Evolutionary conservation across 2,113 vertebrate genomes (phyloP).

Genomic region (Merops nubicus): DNA sequence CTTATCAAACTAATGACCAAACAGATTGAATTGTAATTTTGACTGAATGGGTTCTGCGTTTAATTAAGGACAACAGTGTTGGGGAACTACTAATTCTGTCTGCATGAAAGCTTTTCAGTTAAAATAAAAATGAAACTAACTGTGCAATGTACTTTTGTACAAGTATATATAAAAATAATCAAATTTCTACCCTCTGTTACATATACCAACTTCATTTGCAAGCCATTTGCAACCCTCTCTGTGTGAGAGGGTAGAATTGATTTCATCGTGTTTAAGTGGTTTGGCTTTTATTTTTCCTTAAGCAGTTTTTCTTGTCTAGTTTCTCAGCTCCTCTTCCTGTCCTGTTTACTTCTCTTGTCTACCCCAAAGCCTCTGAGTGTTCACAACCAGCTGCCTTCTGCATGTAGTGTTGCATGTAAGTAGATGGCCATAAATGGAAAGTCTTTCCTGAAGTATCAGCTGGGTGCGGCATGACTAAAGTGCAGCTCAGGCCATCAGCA

Average conservation of each 20-base stretch:
- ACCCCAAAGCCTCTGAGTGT: slow-evolving; percentile 85
- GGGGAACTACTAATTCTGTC: not conserved
- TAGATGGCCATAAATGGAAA: slow-evolving; percentile 87
- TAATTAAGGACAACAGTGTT: not conserved
- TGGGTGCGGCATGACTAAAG: slow-evolving; percentile 86
- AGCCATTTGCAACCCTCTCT: not conserved
- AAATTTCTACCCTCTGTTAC: not conserved
- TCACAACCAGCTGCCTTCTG: slow-evolving; percentile 84
- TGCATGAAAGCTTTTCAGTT: not conserved
- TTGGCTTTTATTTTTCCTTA: slow-evolving; percentile 27
- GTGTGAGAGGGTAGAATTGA: not conserved
- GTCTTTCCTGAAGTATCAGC: slow-evolving; percentile 81
- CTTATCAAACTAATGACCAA: not conserved
- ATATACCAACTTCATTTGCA: not conserved
- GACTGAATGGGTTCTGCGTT: not conserved
- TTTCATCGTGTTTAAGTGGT: not conserved
- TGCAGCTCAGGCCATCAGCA: slow-evolving; percentile 76
- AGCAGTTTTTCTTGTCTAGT: slow-evolving; percentile 68
- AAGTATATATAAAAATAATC: not conserved
- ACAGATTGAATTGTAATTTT: not conserved
- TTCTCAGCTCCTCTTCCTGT: slow-evolving; percentile 1
- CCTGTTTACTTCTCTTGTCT: not conserved
- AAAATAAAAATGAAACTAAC: not conserved
- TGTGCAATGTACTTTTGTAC: not conserved
- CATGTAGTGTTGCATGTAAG: slow-evolving; percentile 97